Conservation (phyloP, 2,797 vertebrate species). For the Sebastolobus altivelis region DNA sequence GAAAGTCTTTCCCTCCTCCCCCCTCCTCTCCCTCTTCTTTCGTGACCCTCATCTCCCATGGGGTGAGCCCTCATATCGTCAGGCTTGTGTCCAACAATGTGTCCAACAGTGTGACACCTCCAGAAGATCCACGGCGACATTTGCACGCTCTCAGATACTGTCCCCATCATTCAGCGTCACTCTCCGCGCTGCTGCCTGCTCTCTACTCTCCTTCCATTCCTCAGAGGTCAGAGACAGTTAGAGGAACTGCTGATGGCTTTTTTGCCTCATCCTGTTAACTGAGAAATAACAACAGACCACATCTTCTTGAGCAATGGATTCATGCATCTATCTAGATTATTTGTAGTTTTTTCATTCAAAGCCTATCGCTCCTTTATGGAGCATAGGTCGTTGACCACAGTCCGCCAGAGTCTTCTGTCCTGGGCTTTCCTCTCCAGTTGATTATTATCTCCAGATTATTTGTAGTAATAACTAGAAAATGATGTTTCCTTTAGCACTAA, state of each 20-base stretch:
- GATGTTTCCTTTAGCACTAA: background rate
- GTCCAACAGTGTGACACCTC: conserved; percentile 69
- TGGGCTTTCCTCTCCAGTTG: background rate
- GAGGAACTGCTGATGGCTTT: conserved; percentile 32
- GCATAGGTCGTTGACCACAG: no score
- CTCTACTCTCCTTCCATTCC: conserved; percentile 30
- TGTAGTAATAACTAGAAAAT: background rate
- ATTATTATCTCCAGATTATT: background rate
- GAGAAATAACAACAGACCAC: conserved; percentile 20
- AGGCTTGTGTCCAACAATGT: conserved; percentile 48
- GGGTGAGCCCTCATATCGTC: conserved; percentile 33
- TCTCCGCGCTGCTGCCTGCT: conserved; percentile 47
- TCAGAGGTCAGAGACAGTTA: conserved; percentile 49
- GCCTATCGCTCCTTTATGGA: no score
- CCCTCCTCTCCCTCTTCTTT: background rate
- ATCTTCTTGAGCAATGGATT: conserved; percentile 3
- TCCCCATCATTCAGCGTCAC: conserved; percentile 63
- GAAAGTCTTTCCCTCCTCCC: background rate
- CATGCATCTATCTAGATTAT: background rate
- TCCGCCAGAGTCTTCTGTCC: no score
- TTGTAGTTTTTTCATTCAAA: no score
- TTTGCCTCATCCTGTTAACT: conserved; percentile 20
- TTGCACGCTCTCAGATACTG: conserved; percentile 56
- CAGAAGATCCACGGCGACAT: conserved; percentile 78
- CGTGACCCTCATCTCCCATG: conserved; percentile 42